These are phyloP conservation scores for Matsumurasca onukii DNA, from an alignment of 1,140 invertebrate genomes.

Conservation along the genomic window DNA sequence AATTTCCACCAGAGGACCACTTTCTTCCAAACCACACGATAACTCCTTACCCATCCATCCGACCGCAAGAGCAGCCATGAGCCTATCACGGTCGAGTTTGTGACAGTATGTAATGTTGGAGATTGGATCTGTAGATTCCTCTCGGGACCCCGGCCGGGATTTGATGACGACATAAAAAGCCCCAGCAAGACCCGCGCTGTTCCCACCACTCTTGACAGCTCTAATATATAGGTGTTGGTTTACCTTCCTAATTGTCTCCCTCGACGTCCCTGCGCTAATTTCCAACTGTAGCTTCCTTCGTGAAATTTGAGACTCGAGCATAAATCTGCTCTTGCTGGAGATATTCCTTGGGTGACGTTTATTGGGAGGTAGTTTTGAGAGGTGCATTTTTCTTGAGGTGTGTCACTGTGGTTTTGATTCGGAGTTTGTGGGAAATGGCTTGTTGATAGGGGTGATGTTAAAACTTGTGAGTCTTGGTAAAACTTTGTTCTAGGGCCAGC, in stretches of 20 bases:
- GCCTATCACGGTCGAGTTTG: neutral
- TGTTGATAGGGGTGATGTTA: too few relatives aligned
- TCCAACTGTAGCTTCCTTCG: conserved; percentile 7
- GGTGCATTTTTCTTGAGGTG: too few relatives aligned
- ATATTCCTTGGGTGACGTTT: too few relatives aligned
- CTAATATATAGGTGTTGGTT: conserved; percentile 32
- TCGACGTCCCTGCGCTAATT: conserved; percentile 14
- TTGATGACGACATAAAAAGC: conserved; percentile 23
- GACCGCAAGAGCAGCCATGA: neutral
- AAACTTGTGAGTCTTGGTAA: too few relatives aligned
- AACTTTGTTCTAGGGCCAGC: too few relatives aligned
- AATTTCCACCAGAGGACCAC: too few relatives aligned
- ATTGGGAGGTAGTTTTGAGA: too few relatives aligned
- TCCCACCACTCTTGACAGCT: conserved; percentile 13
- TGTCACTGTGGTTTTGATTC: too few relatives aligned
- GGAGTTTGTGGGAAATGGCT: too few relatives aligned
- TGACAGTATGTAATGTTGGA: neutral
- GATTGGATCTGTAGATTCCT: neutral
- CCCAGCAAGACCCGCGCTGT: neutral
- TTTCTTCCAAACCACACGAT: too few relatives aligned
- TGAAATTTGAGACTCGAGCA: conserved; percentile 22
- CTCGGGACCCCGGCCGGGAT: neutral
- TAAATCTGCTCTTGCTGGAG: neutral
- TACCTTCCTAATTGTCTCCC: conserved; percentile 7
- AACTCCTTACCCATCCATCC: neutral